These are phyloP conservation scores for Carollia perspicillata DNA, from an alignment of 2,113 vertebrate species.

Conservation along the genomic window DNA sequence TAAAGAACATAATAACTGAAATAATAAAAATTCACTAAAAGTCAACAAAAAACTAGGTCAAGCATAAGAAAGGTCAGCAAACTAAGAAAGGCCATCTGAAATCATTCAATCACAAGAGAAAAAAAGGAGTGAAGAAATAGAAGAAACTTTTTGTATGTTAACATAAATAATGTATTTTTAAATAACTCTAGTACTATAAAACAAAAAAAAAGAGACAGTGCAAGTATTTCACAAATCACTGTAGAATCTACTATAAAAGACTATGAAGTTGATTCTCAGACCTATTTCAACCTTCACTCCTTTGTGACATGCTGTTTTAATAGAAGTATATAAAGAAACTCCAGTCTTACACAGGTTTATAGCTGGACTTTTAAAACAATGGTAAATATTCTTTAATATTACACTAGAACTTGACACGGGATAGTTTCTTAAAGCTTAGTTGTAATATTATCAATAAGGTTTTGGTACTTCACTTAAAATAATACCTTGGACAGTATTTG, in stretches of 20 bases:
- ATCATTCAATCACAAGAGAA: neutral
- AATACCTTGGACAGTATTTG: neutral
- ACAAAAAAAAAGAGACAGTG: neutral
- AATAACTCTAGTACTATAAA: neutral
- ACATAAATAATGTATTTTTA: neutral
- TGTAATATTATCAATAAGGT: too few species aligned
- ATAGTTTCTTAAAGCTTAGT: too few species aligned
- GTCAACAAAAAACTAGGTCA: neutral
- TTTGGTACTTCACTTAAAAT: too few species aligned
- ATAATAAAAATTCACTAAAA: neutral
- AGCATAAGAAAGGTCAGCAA: neutral
- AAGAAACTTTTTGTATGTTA: neutral
- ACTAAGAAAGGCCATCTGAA: neutral
- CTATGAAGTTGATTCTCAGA: neutral
- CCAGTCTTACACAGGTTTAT: neutral
- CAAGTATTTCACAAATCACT: neutral
- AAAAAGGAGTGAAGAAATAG: neutral
- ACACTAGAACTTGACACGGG: neutral
- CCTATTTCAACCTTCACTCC: neutral
- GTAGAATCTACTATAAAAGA: neutral
- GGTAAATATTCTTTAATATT: neutral
- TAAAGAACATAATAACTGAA: neutral
- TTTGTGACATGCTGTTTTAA: neutral
- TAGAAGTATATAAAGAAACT: neutral
- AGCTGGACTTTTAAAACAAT: neutral